Conservation (phyloP, 2,888 invertebrate genomes). For the Calephelis perditalis region DNA sequence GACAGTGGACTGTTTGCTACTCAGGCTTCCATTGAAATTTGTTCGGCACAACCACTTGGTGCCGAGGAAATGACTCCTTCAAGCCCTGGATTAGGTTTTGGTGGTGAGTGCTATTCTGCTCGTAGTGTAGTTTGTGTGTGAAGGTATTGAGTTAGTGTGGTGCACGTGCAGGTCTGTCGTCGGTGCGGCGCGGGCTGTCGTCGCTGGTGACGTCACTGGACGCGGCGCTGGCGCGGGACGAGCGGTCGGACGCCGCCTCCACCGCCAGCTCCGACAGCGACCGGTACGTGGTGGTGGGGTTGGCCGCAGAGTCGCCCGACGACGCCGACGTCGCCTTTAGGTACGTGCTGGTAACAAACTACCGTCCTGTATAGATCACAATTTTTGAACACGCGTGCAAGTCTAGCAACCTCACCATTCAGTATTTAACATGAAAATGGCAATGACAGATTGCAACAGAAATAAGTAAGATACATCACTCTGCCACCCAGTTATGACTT, state of each 20-base stretch:
- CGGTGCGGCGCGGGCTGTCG: conserved; percentile 90
- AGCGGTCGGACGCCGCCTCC: conserved; percentile 83
- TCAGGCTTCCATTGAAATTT: conserved; percentile 53
- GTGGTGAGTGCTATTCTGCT: conserved; percentile 38
- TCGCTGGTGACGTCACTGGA: conserved; percentile 91
- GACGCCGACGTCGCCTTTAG: conserved; percentile 85
- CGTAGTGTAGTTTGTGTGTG: too few species aligned
- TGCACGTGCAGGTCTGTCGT: conserved; percentile 76
- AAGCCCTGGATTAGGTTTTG: conserved; percentile 57
- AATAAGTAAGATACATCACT: too few species aligned
- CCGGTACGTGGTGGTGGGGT: conserved; percentile 87
- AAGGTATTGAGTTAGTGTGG: background rate
- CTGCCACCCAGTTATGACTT: too few species aligned
- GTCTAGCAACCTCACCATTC: too few species aligned
- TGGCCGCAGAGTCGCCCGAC: conserved; percentile 81
- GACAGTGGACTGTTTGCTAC: conserved; percentile 55
- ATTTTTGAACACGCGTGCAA: too few species aligned
- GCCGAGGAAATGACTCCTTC: conserved; percentile 53
- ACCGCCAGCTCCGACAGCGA: conserved; percentile 94
- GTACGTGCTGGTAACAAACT: conserved; percentile 35
- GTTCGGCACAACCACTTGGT: conserved; percentile 41
- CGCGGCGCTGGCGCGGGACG: conserved; percentile 86
- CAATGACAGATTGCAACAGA: too few species aligned
- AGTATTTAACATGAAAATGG: too few species aligned
- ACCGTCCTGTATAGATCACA: too few species aligned